phyloP scores from a whole-genome alignment of 2,888 invertebrate genomes.

The Furcula furcula region DNA sequence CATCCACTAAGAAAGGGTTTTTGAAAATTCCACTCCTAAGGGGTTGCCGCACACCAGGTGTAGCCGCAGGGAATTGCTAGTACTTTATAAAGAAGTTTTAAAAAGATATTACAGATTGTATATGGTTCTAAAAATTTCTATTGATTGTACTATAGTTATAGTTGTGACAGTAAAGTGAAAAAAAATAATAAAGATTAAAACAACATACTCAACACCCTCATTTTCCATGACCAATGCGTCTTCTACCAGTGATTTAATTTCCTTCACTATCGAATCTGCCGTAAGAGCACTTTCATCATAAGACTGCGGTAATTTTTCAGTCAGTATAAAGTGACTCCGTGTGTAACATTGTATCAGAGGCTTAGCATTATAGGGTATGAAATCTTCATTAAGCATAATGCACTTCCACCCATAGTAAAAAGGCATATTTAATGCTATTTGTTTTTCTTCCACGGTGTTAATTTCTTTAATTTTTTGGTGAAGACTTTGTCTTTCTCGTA shows the following conservation, averaged over 20 bases:
- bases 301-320: constrained; percentile 81
- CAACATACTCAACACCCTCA: constrained; percentile 77
- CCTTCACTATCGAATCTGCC: constrained; percentile 70
- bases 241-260: constrained; percentile 82
- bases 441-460: constrained; percentile 91
- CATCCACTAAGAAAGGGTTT: no score
- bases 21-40: no score
- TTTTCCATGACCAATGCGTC: constrained; percentile 85
- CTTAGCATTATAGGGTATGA: constrained; percentile 85
- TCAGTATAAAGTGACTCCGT: constrained; percentile 85
- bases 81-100: no score
- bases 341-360: constrained; percentile 88
- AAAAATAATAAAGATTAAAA: no score
- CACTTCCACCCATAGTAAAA: constrained; percentile 90
- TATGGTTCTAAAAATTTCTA: no score
- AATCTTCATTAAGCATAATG: constrained; percentile 82
- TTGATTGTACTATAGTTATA: no score
- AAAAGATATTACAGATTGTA: no score
- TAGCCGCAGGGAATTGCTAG: no score
- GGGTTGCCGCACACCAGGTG: no score
- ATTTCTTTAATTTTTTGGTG: constrained; percentile 83
- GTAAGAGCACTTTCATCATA: constrained; percentile 74
- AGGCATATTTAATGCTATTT: constrained; percentile 91
- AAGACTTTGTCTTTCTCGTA: constrained; percentile 67
- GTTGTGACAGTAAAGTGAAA: no score